Evolutionary conservation across 2,888 invertebrate species (phyloP), one percentile per base, ranked within the genome.

Genomic region (Plebejus melissa): DNA sequence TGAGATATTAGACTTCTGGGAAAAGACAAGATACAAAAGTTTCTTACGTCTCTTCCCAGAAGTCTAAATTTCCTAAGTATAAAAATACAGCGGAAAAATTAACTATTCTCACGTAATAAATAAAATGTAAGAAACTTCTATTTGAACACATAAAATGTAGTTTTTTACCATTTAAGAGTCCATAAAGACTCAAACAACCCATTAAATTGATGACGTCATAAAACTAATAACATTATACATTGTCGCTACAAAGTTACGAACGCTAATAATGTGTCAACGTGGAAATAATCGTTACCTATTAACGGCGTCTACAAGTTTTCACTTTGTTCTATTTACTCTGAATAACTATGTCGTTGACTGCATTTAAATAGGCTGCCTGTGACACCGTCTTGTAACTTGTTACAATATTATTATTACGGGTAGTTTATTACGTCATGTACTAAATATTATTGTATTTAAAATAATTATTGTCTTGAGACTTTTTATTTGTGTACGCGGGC

Each of bases 231-330:
- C 36, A n/a, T 4, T 69, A 41, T 71, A 28, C 54, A 70, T 60
- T 57, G 72, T 72, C 69, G n/a, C 38, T 38, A 70, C 38, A 22
- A 70, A 70, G 70, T 41, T 41, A 69, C 32, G 38, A 41, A 16
- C 70, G 70, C 70, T 70, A 70, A 70, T 70, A 41, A 36, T 41
- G 38, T 41, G 38, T 41, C 70, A 70, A 41, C 70, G 70, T 41
- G n/a, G 38, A 70, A 41, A 70, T 70, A 70, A 70, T 70, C 70
- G 70, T 41, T 70, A n/a, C 41, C 41, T 70, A 70, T 70, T 70
- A 70, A 70, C 69, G 36, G 69, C 13, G 65, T 65, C 65, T 65
- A 65, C 65, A 65, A 65, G 41, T 70, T 38, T 41, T 41, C 70
- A 41, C 22, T 70, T 70, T 22, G n/a, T 22, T 70, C 22, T 70